phyloP scores from a whole-genome alignment of 2,888 invertebrate species.

The Smittia sp. region DNA sequence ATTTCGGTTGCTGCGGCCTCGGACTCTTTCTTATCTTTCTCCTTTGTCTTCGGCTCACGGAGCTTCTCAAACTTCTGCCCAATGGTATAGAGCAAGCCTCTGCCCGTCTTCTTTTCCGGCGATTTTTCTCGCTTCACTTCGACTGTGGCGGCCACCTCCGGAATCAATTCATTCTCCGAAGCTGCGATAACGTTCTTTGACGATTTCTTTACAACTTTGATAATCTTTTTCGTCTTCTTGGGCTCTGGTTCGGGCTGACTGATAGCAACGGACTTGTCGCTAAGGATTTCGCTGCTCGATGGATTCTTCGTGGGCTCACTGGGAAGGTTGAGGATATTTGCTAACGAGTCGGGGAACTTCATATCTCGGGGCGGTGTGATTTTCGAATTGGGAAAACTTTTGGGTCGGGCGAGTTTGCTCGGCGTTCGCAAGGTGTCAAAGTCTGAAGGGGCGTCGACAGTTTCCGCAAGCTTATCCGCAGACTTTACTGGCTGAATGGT shows the following conservation, averaged over 20 bases:
- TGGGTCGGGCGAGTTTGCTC: constrained; percentile 56
- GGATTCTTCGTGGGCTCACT: neutral
- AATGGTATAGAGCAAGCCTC: constrained; percentile 68
- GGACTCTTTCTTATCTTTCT: constrained; percentile 46
- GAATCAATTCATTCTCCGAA: constrained; percentile 44
- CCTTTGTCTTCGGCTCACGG: constrained; percentile 49
- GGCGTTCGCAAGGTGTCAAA: neutral
- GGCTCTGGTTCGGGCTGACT: constrained; percentile 41
- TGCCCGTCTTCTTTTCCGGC: constrained; percentile 61
- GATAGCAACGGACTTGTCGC: constrained; percentile 40
- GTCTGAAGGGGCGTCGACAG: neutral
- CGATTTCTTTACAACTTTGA: constrained; percentile 42
- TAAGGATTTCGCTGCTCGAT: neutral
- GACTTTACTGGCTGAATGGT: neutral
- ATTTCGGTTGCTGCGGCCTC: constrained; percentile 48
- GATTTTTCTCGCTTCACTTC: constrained; percentile 49
- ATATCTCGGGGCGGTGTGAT: constrained; percentile 51
- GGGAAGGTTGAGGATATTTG: constrained; percentile 31
- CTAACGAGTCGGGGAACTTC: constrained; percentile 44
- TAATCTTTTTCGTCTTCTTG: constrained; percentile 45
- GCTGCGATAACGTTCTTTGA: constrained; percentile 48
- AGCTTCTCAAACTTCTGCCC: constrained; percentile 75
- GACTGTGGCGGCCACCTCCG: constrained; percentile 43
- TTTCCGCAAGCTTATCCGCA: neutral
- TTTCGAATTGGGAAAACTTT: constrained; percentile 59